These are phyloP conservation scores for Scaptodrosophila latifasciaeformis DNA, from an alignment of 2,888 invertebrate genomes.

Conservation along the genomic window DNA sequence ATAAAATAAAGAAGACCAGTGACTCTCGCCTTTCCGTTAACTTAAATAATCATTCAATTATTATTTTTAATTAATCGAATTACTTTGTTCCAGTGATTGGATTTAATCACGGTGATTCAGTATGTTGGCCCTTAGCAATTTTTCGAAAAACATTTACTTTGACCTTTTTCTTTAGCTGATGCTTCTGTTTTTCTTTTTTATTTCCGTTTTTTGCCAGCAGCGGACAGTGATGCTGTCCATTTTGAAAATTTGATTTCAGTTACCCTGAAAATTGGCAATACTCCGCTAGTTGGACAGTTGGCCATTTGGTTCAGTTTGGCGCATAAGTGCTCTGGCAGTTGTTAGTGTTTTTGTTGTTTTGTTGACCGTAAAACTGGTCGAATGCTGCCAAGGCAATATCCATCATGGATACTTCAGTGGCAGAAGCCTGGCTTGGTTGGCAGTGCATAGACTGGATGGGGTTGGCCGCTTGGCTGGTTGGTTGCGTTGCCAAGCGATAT, in stretches of 20 bases:
- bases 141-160: too few relatives aligned
- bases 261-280: slow-evolving; percentile 52
- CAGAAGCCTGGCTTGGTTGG: background rate
- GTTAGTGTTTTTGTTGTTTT: background rate
- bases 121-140: too few relatives aligned
- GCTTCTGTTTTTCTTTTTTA: too few relatives aligned
- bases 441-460: slow-evolving; percentile 29
- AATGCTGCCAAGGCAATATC: slow-evolving; percentile 50
- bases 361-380: background rate
- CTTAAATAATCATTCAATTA: too few relatives aligned
- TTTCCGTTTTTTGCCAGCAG: slow-evolving; percentile 27
- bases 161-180: too few relatives aligned
- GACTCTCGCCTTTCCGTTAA: too few relatives aligned
- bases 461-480: slow-evolving; percentile 30
- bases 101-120: too few relatives aligned
- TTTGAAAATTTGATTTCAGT: slow-evolving; percentile 64
- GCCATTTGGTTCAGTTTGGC: too few relatives aligned
- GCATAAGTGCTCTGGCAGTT: background rate
- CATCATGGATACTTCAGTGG: slow-evolving; percentile 42
- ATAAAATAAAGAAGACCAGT: too few relatives aligned
- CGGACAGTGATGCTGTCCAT: slow-evolving; percentile 30
- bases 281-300: slow-evolving; percentile 2
- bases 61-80: too few relatives aligned
- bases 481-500: slow-evolving; percentile 30
- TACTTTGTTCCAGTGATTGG: too few relatives aligned